Evolutionary conservation across 2,797 vertebrate species (phyloP).

Genomic region (Gallinago nigripennis): DNA sequence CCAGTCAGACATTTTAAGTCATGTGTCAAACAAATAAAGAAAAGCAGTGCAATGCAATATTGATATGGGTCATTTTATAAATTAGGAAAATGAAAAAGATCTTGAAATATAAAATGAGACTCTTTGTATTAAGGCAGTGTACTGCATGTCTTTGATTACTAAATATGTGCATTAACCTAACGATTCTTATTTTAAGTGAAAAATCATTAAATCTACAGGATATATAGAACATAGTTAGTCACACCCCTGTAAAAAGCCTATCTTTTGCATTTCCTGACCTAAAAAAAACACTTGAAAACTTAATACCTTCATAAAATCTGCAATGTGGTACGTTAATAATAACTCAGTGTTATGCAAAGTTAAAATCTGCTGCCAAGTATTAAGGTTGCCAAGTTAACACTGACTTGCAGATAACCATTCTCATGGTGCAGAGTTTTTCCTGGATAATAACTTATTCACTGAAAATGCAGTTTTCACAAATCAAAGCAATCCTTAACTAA

Average conservation of each 20-base stretch:
- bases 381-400: not conserved
- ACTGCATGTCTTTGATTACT: not conserved
- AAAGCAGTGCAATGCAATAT: not conserved
- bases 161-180: not conserved
- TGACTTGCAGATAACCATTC: not conserved
- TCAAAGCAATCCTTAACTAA: conserved; percentile 2
- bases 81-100: not conserved
- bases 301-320: not conserved
- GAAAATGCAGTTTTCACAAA: conserved; percentile 14
- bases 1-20: not conserved
- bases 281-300: not conserved
- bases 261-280: not conserved
- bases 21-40: not conserved
- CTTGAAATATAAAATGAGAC: not conserved
- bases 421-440: not conserved
- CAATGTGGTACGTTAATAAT: not conserved
- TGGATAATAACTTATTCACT: not conserved
- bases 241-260: not conserved
- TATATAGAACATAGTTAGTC: not conserved
- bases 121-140: not conserved
- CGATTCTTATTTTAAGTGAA: not conserved
- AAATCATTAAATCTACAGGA: not conserved
- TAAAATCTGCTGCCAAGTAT: not conserved
- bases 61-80: not conserved
- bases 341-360: not conserved